Evolutionary conservation across 1,140 invertebrate species (phyloP).

Genomic region (Pantala flavescens): DNA sequence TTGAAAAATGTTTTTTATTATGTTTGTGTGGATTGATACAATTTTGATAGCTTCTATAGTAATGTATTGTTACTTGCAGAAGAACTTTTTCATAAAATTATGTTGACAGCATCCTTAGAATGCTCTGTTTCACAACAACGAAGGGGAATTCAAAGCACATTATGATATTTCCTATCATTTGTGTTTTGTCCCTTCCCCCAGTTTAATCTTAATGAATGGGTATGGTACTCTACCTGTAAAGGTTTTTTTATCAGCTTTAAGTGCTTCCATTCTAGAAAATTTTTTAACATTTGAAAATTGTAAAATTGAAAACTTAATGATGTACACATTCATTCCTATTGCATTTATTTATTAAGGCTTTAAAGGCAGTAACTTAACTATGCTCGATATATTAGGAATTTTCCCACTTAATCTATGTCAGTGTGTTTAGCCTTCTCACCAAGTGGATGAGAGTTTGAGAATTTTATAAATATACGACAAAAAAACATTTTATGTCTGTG

Average conservation of each 20-base stretch:
- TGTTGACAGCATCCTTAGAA: background rate
- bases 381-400: background rate
- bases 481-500: background rate
- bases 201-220: background rate
- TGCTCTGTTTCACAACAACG: background rate
- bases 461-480: slow-evolving; percentile 9
- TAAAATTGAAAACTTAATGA: background rate
- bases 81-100: background rate
- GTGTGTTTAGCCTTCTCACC: background rate
- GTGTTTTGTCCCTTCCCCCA: background rate
- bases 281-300: background rate
- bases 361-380: background rate
- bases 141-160: background rate
- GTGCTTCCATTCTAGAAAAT: background rate
- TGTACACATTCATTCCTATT: background rate
- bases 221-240: background rate
- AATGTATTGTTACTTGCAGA: too few species aligned
- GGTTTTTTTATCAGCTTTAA: background rate
- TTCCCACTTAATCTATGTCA: background rate
- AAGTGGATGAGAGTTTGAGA: background rate
- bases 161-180: background rate
- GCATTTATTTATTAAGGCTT: slow-evolving; percentile 3
- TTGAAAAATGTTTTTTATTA: too few species aligned
- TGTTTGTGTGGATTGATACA: too few species aligned
- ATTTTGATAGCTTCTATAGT: too few species aligned